Evolutionary conservation across 2,888 invertebrate genomes (phyloP).

Genomic region (Vanessa cardui): DNA sequence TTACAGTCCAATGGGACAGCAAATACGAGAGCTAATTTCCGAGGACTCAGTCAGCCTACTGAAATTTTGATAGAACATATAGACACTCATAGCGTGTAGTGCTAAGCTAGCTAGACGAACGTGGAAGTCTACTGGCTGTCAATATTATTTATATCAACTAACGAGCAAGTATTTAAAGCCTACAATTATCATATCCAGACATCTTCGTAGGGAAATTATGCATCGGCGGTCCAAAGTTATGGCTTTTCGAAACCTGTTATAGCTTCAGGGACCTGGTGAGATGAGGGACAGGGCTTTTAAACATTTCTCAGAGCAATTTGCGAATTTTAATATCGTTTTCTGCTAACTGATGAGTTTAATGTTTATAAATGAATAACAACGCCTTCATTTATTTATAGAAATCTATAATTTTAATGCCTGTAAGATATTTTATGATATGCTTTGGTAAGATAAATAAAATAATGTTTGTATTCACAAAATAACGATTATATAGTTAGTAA

Average conservation of each 20-base stretch:
- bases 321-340: slow-evolving; percentile 42
- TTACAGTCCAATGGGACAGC: too few relatives aligned
- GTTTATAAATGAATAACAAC: slow-evolving; percentile 1
- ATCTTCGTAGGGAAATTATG: slow-evolving; percentile 51
- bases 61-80: neutral
- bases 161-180: neutral
- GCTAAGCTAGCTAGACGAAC: too few relatives aligned
- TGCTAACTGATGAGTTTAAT: slow-evolving; percentile 12
- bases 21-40: too few relatives aligned
- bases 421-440: neutral
- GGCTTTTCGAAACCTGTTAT: slow-evolving; percentile 50
- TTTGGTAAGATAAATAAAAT: too few relatives aligned
- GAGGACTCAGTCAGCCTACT: neutral
- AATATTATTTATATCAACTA: neutral
- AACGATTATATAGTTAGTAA: too few relatives aligned
- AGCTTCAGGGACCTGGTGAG: neutral
- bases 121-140: too few relatives aligned
- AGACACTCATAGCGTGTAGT: too few relatives aligned
- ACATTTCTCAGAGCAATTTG: slow-evolving; percentile 43
- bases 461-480: too few relatives aligned
- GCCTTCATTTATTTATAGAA: neutral
- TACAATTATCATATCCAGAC: slow-evolving; percentile 48
- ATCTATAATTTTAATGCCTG: too few relatives aligned
- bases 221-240: slow-evolving; percentile 51
- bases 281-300: slow-evolving; percentile 30